Percentiles rank a stretch among this genome's conserved stretches.
These are phyloP conservation scores for Bovichtus diacanthus DNA, from an alignment of 2,797 vertebrate genomes.

Conservation along the genomic window DNA sequence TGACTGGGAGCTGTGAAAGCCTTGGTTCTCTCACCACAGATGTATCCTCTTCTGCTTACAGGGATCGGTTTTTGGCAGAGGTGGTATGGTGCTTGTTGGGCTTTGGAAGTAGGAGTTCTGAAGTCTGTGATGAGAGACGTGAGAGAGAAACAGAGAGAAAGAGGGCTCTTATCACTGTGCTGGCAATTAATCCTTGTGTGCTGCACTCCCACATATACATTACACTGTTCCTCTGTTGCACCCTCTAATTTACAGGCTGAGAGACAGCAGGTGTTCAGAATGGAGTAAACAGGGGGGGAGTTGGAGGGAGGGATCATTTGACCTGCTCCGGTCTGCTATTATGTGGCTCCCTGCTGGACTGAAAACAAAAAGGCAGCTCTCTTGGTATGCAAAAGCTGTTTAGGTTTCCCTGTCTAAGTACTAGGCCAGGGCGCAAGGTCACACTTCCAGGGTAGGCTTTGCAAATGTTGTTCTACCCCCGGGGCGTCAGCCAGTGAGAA, in stretches of 20 bases:
- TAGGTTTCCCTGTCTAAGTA: slow-evolving; percentile 53
- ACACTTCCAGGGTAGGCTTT: slow-evolving; percentile 61
- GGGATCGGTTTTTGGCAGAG: slow-evolving; percentile 50
- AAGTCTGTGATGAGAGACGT: slow-evolving; percentile 49
- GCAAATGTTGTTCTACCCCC: slow-evolving; percentile 66
- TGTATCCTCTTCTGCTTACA: slow-evolving; percentile 35
- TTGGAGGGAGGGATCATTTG: slow-evolving; percentile 54
- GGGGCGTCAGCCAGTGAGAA: slow-evolving; percentile 58
- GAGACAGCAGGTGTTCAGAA: slow-evolving; percentile 77
- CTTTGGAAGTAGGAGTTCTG: slow-evolving; percentile 44
- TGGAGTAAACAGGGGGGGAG: slow-evolving; percentile 72
- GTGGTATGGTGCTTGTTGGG: slow-evolving; percentile 20
- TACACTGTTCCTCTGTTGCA: slow-evolving; percentile 59
- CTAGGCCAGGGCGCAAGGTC: slow-evolving; percentile 68
- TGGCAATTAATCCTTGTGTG: slow-evolving; percentile 71
- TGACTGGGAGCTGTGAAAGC: slow-evolving; percentile 47
- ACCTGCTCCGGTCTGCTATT: slow-evolving; percentile 62
- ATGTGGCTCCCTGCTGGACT: slow-evolving; percentile 64
- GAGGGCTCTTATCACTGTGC: slow-evolving; percentile 63
- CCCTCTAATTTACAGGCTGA: slow-evolving; percentile 77
- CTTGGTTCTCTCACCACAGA: slow-evolving; percentile 53
- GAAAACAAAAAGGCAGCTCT: slow-evolving; percentile 60
- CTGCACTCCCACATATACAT: slow-evolving; percentile 61
- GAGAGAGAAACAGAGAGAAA: slow-evolving; percentile 37
- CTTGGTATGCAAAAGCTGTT: slow-evolving; percentile 77